Conservation (phyloP, 2,888 invertebrate genomes). For the Leucoptera coffeella region DNA sequence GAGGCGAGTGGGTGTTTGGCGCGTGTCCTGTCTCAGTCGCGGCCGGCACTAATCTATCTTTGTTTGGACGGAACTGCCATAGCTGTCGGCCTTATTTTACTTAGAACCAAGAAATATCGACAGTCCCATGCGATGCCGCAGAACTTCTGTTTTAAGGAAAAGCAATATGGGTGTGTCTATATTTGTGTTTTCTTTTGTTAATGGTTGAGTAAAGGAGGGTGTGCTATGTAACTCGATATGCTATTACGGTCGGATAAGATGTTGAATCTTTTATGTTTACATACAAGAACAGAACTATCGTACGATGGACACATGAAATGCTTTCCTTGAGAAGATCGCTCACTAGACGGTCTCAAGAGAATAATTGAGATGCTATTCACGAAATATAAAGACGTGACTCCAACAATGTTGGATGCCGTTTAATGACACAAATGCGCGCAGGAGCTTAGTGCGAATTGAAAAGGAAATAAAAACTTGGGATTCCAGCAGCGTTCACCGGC, state of each 20-base stretch:
- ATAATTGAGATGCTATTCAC: not conserved
- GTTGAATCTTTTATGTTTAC: not conserved
- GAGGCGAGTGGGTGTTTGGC: constrained; percentile 1
- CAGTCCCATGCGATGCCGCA: constrained; percentile 41
- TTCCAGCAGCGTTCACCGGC: constrained; percentile 35
- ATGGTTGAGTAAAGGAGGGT: constrained; percentile 19
- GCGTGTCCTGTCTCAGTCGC: constrained; percentile 5
- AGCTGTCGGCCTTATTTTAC: constrained; percentile 32
- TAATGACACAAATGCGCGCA: constrained; percentile 24
- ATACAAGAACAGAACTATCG: no score
- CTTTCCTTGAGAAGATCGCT: no score
- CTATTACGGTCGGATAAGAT: not conserved
- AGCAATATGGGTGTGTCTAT: constrained; percentile 39
- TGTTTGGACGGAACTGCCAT: constrained; percentile 19
- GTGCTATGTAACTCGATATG: constrained; percentile 31
- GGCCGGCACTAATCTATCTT: constrained; percentile 7
- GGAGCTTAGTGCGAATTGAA: constrained; percentile 29
- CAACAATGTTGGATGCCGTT: constrained; percentile 14
- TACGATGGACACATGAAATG: no score
- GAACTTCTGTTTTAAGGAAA: constrained; percentile 48
- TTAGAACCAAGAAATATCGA: constrained; percentile 37
- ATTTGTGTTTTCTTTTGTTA: constrained; percentile 43
- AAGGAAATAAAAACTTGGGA: constrained; percentile 34
- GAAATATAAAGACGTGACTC: constrained; percentile 21
- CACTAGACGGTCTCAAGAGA: no score